Conservation (phyloP, 2,888 invertebrate species). For the Laspeyria flexula region DNA sequence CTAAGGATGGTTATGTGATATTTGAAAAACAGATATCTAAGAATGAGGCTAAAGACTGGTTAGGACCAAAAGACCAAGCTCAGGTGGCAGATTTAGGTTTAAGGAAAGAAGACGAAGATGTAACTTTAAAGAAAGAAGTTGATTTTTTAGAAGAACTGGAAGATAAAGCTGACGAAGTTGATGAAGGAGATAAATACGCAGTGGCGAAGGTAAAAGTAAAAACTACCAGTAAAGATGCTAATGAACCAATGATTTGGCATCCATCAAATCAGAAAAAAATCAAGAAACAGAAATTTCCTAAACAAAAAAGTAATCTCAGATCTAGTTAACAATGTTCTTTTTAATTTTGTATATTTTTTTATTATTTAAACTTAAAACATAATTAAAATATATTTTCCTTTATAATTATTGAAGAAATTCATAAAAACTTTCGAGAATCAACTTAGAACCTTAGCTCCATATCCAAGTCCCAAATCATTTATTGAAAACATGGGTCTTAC, state of each 20-base stretch:
- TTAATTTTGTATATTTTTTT: too few relatives aligned
- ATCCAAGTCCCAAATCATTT: too few relatives aligned
- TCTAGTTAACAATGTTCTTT: too few relatives aligned
- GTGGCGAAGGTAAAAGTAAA: not conserved
- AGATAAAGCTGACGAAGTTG: not conserved
- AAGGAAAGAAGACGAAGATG: slow-evolving; percentile 17
- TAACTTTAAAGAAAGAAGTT: slow-evolving; percentile 1
- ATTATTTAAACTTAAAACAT: too few relatives aligned
- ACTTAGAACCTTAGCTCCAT: too few relatives aligned
- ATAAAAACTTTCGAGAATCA: too few relatives aligned
- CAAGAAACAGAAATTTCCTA: not conserved
- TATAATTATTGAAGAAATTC: too few relatives aligned
- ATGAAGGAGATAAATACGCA: not conserved
- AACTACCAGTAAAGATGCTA: not conserved
- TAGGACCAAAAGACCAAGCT: slow-evolving; percentile 48
- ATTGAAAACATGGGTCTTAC: too few relatives aligned
- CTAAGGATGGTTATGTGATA: slow-evolving; percentile 78
- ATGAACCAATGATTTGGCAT: not conserved
- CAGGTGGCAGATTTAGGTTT: too few relatives aligned
- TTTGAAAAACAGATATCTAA: slow-evolving; percentile 74
- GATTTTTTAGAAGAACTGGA: not conserved
- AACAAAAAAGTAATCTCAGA: too few relatives aligned
- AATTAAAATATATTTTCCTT: too few relatives aligned
- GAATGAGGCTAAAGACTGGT: slow-evolving; percentile 73
- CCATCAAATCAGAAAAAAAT: not conserved